Evolutionary conservation across 2,797 vertebrate species (phyloP).

Genomic region (Catostomus latipinnis): DNA sequence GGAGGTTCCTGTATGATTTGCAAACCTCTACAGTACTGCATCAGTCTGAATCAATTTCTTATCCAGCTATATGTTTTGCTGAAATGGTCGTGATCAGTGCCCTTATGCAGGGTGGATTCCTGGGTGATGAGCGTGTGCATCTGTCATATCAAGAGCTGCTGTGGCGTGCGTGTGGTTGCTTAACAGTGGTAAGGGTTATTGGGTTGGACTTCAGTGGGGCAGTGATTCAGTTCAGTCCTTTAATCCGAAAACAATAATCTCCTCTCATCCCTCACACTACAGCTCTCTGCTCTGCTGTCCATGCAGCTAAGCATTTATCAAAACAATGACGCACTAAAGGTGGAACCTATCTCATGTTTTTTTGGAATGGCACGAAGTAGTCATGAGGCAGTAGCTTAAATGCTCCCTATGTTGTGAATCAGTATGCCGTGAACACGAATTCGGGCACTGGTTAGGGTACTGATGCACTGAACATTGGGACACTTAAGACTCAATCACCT

Average conservation of each 20-base stretch:
- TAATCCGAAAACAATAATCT: constrained; percentile 20
- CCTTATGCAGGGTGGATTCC: constrained; percentile 23
- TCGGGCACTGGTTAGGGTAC: too few relatives aligned
- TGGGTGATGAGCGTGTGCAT: constrained; percentile 28
- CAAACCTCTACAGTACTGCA: not conserved
- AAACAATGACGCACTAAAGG: not conserved
- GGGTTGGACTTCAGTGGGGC: not conserved
- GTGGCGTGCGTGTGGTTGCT: constrained; percentile 29
- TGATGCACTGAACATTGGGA: too few relatives aligned
- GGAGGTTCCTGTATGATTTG: not conserved
- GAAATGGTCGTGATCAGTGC: not conserved
- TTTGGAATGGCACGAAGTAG: not conserved
- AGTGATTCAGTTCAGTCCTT: constrained; percentile 5
- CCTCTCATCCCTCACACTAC: not conserved
- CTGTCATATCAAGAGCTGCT: constrained; percentile 25
- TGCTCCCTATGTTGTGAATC: too few relatives aligned
- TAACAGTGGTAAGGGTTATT: constrained; percentile 1
- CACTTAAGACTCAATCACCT: too few relatives aligned
- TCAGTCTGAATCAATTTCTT: not conserved
- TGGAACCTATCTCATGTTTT: not conserved
- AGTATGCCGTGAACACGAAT: too few relatives aligned
- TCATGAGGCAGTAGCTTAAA: not conserved
- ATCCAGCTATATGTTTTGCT: not conserved
- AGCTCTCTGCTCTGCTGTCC: not conserved
- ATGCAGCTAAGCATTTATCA: not conserved